A percentile compares a stretch with the other conserved stretches of the same genome.
These are phyloP conservation scores for Samia ricini DNA, from an alignment of 1,140 invertebrate genomes.

Conservation along the genomic window DNA sequence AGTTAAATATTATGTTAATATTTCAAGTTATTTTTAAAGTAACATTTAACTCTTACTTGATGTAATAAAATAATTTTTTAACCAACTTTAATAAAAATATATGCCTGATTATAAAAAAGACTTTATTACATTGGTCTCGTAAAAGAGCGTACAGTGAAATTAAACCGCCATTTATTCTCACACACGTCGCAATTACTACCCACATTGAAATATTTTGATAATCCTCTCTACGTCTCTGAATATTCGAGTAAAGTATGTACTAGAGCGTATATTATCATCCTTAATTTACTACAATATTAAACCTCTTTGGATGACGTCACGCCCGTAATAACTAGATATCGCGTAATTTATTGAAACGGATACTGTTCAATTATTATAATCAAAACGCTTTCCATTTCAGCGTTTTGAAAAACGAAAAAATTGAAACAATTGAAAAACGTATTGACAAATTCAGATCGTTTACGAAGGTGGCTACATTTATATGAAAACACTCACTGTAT, in stretches of 20 bases:
- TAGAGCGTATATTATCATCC: not conserved
- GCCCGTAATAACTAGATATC: conserved; percentile 20
- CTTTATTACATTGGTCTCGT: not conserved
- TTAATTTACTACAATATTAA: conserved; percentile 14
- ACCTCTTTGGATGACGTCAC: conserved; percentile 17
- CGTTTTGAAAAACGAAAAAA: conserved; percentile 1
- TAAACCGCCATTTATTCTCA: conserved; percentile 11
- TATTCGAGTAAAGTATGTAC: not conserved
- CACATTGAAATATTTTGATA: not conserved
- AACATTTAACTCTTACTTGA: no score
- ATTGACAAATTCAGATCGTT: not conserved
- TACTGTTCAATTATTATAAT: conserved; percentile 24
- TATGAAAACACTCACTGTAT: not conserved
- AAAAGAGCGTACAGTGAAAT: conserved; percentile 4
- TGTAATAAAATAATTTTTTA: no score
- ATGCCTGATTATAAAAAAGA: not conserved
- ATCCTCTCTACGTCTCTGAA: not conserved
- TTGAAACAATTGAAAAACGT: not conserved
- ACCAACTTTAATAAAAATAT: not conserved
- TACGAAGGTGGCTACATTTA: not conserved
- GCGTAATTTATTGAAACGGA: conserved; percentile 21
- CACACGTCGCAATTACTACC: not conserved
- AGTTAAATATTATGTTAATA: conserved; percentile 4
- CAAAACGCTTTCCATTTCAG: conserved; percentile 9
- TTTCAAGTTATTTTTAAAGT: no score